Conservation (phyloP, 2,797 vertebrate species). For the Rhyacichthys aspro region DNA sequence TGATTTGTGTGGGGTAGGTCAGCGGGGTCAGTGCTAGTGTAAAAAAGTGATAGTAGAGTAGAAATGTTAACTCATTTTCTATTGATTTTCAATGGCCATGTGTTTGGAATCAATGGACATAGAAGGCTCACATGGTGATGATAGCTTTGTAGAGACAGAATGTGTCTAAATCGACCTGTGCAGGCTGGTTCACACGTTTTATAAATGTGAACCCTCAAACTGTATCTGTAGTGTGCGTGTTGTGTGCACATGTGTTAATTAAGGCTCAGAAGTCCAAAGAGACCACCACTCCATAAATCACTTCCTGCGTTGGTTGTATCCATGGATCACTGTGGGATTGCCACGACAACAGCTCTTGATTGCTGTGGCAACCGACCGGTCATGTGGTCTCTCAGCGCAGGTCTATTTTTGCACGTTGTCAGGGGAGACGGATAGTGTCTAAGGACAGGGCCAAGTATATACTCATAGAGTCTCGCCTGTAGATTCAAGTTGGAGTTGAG, state of each 20-base stretch:
- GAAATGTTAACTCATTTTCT: neutral
- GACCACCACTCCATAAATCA: constrained; percentile 63
- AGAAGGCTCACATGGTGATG: too few species aligned
- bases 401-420: constrained; percentile 76
- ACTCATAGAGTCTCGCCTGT: constrained; percentile 19
- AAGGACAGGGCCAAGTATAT: constrained; percentile 30
- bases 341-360: constrained; percentile 68
- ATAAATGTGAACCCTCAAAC: neutral
- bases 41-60: neutral
- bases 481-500: constrained; percentile 17
- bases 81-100: constrained; percentile 35
- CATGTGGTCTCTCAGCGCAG: constrained; percentile 61
- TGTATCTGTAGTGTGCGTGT: neutral
- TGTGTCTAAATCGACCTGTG: constrained; percentile 1
- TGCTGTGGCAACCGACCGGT: constrained; percentile 75
- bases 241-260: constrained; percentile 47
- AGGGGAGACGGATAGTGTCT: constrained; percentile 68
- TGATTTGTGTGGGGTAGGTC: constrained; percentile 1
- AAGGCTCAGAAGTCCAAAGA: constrained; percentile 58
- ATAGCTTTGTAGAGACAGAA: too few species aligned
- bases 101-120: neutral
- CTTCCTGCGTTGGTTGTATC: constrained; percentile 53
- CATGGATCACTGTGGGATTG: constrained; percentile 60
- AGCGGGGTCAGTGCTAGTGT: constrained; percentile 7
- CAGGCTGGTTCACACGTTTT: constrained; percentile 3